Evolutionary conservation across 2,797 vertebrate species (phyloP), one percentile per base, ranked within the genome.

Genomic region (Hydrolagus colliei): DNA sequence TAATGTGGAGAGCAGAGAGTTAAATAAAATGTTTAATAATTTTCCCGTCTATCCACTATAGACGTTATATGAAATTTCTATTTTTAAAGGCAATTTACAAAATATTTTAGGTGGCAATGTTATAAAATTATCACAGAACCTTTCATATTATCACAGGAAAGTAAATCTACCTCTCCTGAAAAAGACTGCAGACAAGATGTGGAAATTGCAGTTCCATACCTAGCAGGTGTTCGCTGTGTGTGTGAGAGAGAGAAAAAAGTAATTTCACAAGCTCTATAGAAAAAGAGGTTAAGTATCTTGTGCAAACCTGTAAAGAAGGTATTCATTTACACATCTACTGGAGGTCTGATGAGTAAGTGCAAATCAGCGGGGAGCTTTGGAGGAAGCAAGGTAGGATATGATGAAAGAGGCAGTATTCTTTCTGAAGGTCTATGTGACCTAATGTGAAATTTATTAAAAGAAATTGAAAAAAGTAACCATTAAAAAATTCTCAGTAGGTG

Each of bases 361-460:
- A 41, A 67, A 84, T 84, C 79, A 84, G 65, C 71, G 7, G 65
- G 18, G 32, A 84, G 32, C 32, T 71, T 9, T 71, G 79, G 79
- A 41, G 32, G 79, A 71, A 84, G 65, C 67, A 27, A 67, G 65
- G 16, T 20, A 35, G 16, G 79, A 2, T 41, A 68, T 71, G 79
- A 84, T 84, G 79, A 84, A 71, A 71, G 62, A 67, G 79, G n/a
- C 18, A 52, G 52, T 61, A 77, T 77, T 77, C 75, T 71, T 84
- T 84, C 65, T 84, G 79, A 84, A 41, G 65, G 13, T 71, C 65
- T 84, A 63, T 8, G 62, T 84, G 65, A 71, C 65, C 71, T 32
- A 67, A 84, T 68, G 20, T 71, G 27, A 68, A 52, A 20, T 52
- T 71, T 68, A 52, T 71, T 84, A 32, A 84, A 32, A 68, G 27